Evolutionary conservation across 2,113 vertebrate species (phyloP).

Genomic region (Eretmochelys imbricata): DNA sequence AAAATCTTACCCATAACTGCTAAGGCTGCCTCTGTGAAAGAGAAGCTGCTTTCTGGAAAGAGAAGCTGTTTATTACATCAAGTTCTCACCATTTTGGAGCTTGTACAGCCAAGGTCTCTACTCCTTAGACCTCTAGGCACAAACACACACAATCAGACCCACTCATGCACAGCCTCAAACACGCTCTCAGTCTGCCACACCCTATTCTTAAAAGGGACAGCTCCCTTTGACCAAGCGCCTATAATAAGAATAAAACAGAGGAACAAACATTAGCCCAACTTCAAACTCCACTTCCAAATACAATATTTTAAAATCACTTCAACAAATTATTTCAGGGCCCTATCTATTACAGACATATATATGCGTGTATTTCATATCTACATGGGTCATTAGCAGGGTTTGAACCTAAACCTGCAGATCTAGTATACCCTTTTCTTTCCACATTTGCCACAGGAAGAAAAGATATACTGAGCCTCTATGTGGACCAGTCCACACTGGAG

Average conservation of each 20-base stretch:
- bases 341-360: not conserved
- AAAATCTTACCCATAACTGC: not conserved
- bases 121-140: not conserved
- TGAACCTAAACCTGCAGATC: not conserved
- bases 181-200: not conserved
- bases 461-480: not conserved
- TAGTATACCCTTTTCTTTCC: not conserved
- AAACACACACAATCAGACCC: rapidly evolving
- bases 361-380: not conserved
- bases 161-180: not conserved
- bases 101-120: not conserved
- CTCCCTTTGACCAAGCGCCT: not conserved
- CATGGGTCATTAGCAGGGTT: not conserved
- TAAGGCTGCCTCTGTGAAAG: not conserved
- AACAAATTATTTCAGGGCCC: not conserved
- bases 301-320: not conserved
- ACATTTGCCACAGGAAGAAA: not conserved
- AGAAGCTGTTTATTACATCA: not conserved
- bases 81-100: not conserved
- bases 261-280: not conserved
- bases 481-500: not conserved
- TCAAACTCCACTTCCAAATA: not conserved
- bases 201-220: not conserved
- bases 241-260: too few species aligned
- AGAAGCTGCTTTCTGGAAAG: not conserved